Percentiles rank a stretch among this genome's conserved stretches.
Conservation (phyloP, 2,113 vertebrate genomes). For the Vimba vimba region DNA sequence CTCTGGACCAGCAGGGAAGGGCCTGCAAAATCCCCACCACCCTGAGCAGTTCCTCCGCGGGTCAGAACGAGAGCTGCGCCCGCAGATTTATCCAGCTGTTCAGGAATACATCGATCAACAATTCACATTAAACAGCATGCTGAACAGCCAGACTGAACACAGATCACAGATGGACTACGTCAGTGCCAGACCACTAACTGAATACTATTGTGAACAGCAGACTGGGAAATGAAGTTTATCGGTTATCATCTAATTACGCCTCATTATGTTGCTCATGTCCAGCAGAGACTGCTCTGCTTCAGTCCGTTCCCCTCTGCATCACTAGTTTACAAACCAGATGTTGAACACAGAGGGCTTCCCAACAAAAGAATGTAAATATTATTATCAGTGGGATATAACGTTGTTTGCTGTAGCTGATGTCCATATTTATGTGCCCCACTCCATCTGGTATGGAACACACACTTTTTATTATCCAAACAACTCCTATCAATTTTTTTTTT, state of each 20-base stretch:
- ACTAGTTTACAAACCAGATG: background rate
- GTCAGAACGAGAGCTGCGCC: conserved; percentile 4
- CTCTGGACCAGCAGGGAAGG: conserved; percentile 38
- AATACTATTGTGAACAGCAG: conserved; percentile 3
- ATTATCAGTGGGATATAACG: background rate
- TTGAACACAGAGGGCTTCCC: background rate
- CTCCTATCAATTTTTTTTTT: background rate
- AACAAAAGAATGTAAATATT: conserved; percentile 6
- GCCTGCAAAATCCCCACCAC: conserved; percentile 12
- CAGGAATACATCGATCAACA: conserved; percentile 33
- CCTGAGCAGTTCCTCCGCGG: conserved; percentile 28
- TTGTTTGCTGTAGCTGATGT: background rate
- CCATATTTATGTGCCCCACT: conserved; percentile 11
- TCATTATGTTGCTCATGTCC: background rate
- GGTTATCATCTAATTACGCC: background rate
- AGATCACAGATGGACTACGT: conserved; percentile 9
- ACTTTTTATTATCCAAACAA: no score
- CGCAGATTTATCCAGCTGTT: conserved; percentile 29
- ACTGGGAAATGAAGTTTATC: background rate
- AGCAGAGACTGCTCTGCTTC: background rate
- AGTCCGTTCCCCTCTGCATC: background rate
- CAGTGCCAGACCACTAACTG: background rate
- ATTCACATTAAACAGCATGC: conserved; percentile 35
- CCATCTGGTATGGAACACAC: no score
- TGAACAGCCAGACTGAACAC: conserved; percentile 20